phyloP scores from a whole-genome alignment of 2,797 vertebrate genomes.

The Mus spretus region DNA sequence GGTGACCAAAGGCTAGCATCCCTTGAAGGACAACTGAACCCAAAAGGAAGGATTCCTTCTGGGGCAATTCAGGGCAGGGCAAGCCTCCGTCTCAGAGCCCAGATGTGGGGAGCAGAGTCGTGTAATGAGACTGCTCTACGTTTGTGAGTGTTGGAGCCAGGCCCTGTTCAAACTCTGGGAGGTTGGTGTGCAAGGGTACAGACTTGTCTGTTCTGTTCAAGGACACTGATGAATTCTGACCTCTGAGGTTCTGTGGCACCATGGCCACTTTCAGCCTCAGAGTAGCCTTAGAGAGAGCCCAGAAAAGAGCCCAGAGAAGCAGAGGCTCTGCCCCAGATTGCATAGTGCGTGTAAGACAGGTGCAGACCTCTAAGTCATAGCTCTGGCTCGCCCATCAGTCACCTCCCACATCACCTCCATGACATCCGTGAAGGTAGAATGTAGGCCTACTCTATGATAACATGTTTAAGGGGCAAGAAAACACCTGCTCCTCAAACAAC shows the following conservation, averaged over 20 bases:
- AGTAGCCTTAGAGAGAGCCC: neutral
- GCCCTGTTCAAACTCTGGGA: neutral
- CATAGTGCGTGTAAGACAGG: neutral
- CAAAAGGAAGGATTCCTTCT: constrained; percentile 1
- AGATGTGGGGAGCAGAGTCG: neutral
- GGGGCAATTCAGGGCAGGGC: neutral
- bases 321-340: neutral
- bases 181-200: neutral
- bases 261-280: neutral
- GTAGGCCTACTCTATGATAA: neutral
- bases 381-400: neutral
- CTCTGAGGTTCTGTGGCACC: neutral
- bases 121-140: accelerated
- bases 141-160: neutral
- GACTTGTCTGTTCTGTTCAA: neutral
- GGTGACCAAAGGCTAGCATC: neutral
- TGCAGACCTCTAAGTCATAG: accelerated
- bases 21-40: neutral
- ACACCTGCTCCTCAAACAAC: neutral
- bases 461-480: neutral
- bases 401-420: too few species aligned
- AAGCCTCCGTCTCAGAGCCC: neutral
- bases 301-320: constrained; percentile 33
- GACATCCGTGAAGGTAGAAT: neutral
- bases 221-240: neutral